These are phyloP conservation scores for Pantherophis alleghaniensis DNA, from an alignment of 2,797 vertebrate species.

Conservation along the genomic window DNA sequence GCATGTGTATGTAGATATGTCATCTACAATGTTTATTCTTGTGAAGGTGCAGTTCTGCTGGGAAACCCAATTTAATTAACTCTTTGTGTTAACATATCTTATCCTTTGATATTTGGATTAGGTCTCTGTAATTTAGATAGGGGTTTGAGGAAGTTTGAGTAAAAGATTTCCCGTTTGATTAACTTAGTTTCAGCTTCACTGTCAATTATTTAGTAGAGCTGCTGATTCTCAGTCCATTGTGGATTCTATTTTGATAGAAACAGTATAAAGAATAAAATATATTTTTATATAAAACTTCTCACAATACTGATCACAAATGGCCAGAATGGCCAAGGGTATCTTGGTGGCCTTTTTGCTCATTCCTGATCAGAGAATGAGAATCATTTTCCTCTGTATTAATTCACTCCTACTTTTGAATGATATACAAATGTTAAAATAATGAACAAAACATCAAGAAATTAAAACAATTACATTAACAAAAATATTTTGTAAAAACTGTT, in stretches of 20 bases:
- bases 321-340: neutral
- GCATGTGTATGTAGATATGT: neutral
- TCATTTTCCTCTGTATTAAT: neutral
- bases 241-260: neutral
- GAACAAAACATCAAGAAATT: neutral
- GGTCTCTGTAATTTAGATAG: neutral
- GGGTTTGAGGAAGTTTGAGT: neutral
- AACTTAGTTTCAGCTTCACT: neutral
- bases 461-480: neutral
- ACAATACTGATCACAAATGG: neutral
- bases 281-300: neutral
- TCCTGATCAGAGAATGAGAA: neutral
- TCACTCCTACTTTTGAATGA: neutral
- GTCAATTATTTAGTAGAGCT: neutral
- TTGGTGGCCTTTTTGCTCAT: neutral
- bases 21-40: neutral
- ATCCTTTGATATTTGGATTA: neutral
- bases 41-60: neutral
- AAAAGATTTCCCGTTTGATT: neutral
- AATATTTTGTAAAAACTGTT: slow-evolving; percentile 9
- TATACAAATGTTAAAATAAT: neutral
- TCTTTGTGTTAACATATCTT: neutral
- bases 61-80: neutral
- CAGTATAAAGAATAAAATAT: neutral
- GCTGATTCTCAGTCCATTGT: neutral